These are phyloP conservation scores for Danio kyathit DNA, from an alignment of 2,797 vertebrate genomes.

Conservation along the genomic window DNA sequence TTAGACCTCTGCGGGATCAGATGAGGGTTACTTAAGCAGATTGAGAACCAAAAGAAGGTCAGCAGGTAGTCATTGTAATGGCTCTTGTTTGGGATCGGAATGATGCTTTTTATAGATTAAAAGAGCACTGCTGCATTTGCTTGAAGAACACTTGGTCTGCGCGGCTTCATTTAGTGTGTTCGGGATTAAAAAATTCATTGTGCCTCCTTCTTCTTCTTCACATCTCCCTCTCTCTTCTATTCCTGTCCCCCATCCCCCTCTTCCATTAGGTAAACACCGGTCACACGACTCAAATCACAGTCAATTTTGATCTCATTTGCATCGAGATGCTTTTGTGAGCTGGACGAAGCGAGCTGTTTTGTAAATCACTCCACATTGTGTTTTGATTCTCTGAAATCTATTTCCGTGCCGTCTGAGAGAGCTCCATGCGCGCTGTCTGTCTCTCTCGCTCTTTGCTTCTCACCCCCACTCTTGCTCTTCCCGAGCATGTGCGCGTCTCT, in stretches of 20 bases:
- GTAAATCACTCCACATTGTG: conserved; percentile 22
- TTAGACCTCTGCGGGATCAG: conserved; percentile 40
- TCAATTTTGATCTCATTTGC: conserved; percentile 12
- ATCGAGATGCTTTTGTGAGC: conserved; percentile 1
- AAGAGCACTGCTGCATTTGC: conserved; percentile 19
- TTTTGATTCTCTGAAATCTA: conserved; percentile 36
- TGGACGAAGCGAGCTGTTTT: neutral
- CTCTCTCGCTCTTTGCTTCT: conserved; percentile 33
- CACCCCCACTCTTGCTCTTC: conserved; percentile 22
- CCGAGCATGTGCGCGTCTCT: conserved; percentile 27
- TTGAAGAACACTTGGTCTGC: neutral
- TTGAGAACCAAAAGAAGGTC: conserved; percentile 41
- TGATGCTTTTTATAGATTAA: conserved; percentile 26
- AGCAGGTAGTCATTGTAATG: conserved; percentile 35
- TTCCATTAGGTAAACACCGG: conserved; percentile 40
- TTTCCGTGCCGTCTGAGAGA: conserved; percentile 37
- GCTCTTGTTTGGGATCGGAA: conserved; percentile 24
- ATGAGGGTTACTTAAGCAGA: conserved; percentile 49
- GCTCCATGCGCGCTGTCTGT: conserved; percentile 4
- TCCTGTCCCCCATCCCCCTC: conserved; percentile 28
- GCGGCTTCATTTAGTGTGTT: conserved; percentile 13
- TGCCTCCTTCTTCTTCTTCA: conserved; percentile 11
- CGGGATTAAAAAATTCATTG: neutral
- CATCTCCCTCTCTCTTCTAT: conserved; percentile 16
- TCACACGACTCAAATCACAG: conserved; percentile 23